Evolutionary conservation across 2,888 invertebrate genomes (phyloP).

Genomic region (Linyphia triangularis): DNA sequence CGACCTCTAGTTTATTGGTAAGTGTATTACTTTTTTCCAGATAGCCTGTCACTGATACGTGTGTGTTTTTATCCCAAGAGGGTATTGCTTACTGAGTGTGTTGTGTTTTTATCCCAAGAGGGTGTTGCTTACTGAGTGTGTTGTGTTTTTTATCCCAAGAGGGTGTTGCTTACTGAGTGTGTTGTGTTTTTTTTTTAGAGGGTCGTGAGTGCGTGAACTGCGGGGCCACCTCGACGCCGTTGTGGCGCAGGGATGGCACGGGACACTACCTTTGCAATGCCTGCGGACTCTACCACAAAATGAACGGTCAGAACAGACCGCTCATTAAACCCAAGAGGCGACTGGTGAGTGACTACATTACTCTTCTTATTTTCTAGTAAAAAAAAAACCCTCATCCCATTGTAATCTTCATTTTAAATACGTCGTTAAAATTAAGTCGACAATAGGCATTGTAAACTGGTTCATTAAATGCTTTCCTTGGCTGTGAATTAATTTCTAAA

Average conservation of each 20-base stretch:
- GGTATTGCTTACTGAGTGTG: neutral
- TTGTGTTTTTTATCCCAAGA: too few species aligned
- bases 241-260: constrained; percentile 99
- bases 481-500: too few species aligned
- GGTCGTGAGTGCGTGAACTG: constrained; percentile 99
- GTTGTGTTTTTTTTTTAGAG: constrained; percentile 83
- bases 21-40: too few species aligned
- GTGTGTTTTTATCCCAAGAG: too few species aligned
- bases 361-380: neutral
- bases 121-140: constrained; percentile 82
- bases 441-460: too few species aligned
- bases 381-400: too few species aligned
- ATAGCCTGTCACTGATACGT: too few species aligned
- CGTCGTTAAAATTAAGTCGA: too few species aligned
- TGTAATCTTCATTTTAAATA: too few species aligned
- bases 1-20: too few species aligned
- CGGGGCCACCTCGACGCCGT: constrained; percentile 97
- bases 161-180: neutral
- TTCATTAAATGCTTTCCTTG: too few species aligned
- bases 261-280: constrained; percentile 99
- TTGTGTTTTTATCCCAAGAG: constrained; percentile 84
- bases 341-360: constrained; percentile 89
- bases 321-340: constrained; percentile 99
- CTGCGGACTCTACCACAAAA: constrained; percentile 99
- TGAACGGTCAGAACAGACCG: constrained; percentile 99